phyloP scores from a whole-genome alignment of 2,113 vertebrate genomes.

The Propithecus coquereli region DNA sequence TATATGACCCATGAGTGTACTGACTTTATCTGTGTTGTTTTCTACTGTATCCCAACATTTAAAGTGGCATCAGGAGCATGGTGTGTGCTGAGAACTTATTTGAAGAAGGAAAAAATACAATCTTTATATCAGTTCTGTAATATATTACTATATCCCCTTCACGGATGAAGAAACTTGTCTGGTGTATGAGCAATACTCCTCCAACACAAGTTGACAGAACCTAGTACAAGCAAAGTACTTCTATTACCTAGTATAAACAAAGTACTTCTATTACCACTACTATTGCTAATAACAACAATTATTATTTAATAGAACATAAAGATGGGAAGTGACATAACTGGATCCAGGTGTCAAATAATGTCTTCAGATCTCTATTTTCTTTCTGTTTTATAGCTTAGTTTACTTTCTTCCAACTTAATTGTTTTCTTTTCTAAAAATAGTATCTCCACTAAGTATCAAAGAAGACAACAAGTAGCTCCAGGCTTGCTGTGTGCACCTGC shows the following conservation, averaged over 20 bases:
- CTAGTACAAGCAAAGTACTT: background rate
- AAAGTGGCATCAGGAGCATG: background rate
- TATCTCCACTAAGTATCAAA: background rate
- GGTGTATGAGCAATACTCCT: background rate
- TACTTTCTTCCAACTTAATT: background rate
- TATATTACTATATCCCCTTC: background rate
- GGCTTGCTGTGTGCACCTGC: background rate
- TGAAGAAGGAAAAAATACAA: background rate
- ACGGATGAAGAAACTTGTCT: background rate
- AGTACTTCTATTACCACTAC: rapidly evolving
- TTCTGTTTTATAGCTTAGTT: background rate
- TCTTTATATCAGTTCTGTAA: background rate
- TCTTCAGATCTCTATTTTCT: background rate
- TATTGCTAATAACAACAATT: background rate
- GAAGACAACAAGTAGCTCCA: rapidly evolving
- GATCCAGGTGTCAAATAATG: background rate
- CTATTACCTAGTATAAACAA: too few species aligned
- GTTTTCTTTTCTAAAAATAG: background rate
- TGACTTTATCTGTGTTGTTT: background rate
- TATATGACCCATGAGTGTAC: background rate
- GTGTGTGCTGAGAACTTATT: background rate
- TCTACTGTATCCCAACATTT: background rate
- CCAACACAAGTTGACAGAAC: background rate
- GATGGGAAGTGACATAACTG: background rate
- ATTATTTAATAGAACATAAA: background rate